Evolutionary conservation across 2,888 invertebrate genomes (phyloP).

Genomic region (Epirrita christyi): DNA sequence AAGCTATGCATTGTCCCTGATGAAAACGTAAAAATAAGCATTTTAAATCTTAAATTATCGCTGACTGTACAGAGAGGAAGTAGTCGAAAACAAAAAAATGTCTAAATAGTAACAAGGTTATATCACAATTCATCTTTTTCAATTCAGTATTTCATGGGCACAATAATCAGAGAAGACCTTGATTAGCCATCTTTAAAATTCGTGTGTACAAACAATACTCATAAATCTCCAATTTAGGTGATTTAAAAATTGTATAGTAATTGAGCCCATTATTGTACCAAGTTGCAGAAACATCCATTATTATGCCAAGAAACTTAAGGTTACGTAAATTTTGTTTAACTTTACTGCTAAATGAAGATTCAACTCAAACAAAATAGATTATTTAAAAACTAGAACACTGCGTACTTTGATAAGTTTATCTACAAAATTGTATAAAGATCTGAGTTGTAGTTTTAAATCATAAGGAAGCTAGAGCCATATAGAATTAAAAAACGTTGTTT

Average conservation of each 20-base stretch:
- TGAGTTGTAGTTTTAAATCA: no score
- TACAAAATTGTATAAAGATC: no score
- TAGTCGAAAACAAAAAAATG: conserved; percentile 46
- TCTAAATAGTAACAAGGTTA: conserved; percentile 42
- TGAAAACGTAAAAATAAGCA: no score
- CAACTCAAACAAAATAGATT: no score
- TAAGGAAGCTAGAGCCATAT: no score
- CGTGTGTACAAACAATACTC: conserved; percentile 29
- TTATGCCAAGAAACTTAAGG: no score
- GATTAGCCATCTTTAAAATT: conserved; percentile 39
- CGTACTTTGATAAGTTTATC: no score
- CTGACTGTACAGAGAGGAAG: conserved; percentile 42
- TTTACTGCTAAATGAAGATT: no score
- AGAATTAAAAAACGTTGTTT: no score
- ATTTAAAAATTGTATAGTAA: neutral
- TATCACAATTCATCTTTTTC: conserved; percentile 48
- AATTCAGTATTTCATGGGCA: conserved; percentile 40
- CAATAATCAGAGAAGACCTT: conserved; percentile 40
- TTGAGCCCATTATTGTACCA: conserved; percentile 1
- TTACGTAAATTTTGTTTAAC: no score
- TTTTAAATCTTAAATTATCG: neutral
- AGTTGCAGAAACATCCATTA: neutral
- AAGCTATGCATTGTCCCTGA: no score
- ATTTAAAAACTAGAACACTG: no score
- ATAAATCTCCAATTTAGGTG: conserved; percentile 21